Base-by-base conservation (phyloP, 2,797 vertebrate species). In the Tokudaia muenninki region DNA sequence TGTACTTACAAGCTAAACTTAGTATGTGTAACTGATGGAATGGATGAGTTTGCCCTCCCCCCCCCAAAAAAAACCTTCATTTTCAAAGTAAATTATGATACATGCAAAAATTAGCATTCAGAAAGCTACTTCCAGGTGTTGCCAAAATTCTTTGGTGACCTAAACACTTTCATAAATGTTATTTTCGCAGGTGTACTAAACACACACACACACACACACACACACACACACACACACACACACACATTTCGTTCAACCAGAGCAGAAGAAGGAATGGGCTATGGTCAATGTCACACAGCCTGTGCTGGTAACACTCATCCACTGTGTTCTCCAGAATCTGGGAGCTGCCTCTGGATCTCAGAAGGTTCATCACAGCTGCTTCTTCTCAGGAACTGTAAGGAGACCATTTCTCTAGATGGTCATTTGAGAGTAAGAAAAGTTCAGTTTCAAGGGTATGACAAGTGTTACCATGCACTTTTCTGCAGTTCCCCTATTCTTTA, bases 21-120 rank as follows among this genome's bases (percentile, higher is more conserved):
- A 80, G 8, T 2, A 29, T 59, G 4, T 22, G 65, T 47, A 37
- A 26, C 75, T 37, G 13, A 94, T 75, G 37, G 47, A 67, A n/a
- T 52, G 87, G 11, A 95, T 91, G 50, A 26, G 24, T 9, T 4
- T 24, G 2, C 16, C 16, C 4, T 8, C 16, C 9, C 17, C 9
- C 22, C 24, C 22, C 7, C 47, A 4, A 50, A 31, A 41, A 59
- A 34, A 7, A 37, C 10, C 1, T 5, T 31, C 19, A 41, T 94
- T 96, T 95, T 87, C 63, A 89, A 87, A 90, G 44, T 59, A 57
- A 94, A 65, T 79, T 17, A 55, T n/a, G 2, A 63, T 37, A 29
- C n/a, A 91, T 93, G 16, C 16, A 72, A 94, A 80, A 86, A 44
- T 12, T 47, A 89, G 17, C 14, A 1, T 91, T 21, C n/a, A 59